Evolutionary conservation across 2,888 invertebrate species (phyloP), one percentile per base, ranked within the genome.

Genomic region (Hyposoter dolosus): DNA sequence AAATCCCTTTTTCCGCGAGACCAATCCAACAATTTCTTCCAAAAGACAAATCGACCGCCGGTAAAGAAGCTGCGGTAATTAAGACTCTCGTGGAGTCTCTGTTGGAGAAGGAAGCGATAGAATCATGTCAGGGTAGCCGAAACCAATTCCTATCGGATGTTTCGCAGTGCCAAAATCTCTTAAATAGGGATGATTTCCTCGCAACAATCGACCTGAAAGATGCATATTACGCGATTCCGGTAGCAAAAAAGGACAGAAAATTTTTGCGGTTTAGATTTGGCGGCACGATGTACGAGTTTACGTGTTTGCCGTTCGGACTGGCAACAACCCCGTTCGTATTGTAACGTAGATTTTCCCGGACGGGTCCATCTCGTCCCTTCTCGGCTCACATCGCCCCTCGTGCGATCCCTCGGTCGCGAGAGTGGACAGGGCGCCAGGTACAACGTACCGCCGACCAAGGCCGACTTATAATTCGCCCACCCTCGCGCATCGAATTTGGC

Each of bases 301-400:
- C 77, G 19, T 87, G 87, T 50, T 45, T 90, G 9, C 90, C 90
- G 3, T 91, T 91, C 78, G 89, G 90, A 6, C 66, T 90, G 7
- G 87, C 85, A 35, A 83, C 88, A 15, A 89, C 90, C 4, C 90
- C 91, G 5, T 90, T 72, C 68, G n/a, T n/a, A n/a, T n/a, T n/a
- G n/a, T n/a, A n/a, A n/a, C n/a, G n/a, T n/a, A n/a, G n/a, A n/a
- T n/a, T n/a, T n/a, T n/a, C n/a, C n/a, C n/a, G n/a, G n/a, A n/a
- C n/a, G n/a, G n/a, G n/a, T n/a, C n/a, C n/a, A n/a, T n/a, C n/a
- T n/a, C n/a, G n/a, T n/a, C n/a, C n/a, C n/a, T n/a, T n/a, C n/a
- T n/a, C n/a, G n/a, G n/a, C n/a, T n/a, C n/a, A n/a, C n/a, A n/a
- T n/a, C n/a, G n/a, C n/a, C n/a, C n/a, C n/a, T n/a, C n/a, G n/a